These are phyloP conservation scores for Epizoanthus fatuus DNA, from an alignment of 92 coral and sea anemone species.

Conservation along the genomic window DNA sequence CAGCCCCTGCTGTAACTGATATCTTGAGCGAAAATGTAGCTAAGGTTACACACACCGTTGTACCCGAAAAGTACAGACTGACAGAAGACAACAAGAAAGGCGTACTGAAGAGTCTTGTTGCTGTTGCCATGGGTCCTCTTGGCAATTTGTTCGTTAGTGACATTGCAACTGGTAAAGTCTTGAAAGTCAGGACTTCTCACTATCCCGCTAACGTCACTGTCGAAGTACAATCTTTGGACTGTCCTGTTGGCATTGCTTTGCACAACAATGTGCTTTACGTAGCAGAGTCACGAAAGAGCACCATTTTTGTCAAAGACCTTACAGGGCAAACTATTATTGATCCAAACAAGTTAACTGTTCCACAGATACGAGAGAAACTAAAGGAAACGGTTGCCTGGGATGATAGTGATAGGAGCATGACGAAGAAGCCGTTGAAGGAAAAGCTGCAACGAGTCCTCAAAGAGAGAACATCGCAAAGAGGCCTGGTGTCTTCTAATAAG, in stretches of 20 bases:
- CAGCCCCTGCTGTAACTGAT: not conserved
- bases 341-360: conserved; percentile 33
- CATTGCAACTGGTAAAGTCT: conserved; percentile 51
- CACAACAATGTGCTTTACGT: conserved; percentile 23
- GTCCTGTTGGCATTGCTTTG: conserved; percentile 46
- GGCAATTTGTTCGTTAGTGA: conserved; percentile 47
- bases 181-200: conserved; percentile 46
- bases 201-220: conserved; percentile 34
- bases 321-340: conserved; percentile 47
- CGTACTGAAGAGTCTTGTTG: conserved; percentile 9
- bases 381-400: conserved; percentile 17
- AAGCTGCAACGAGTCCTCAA: conserved; percentile 44
- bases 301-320: conserved; percentile 42
- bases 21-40: conserved; percentile 8
- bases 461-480: conserved; percentile 24
- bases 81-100: conserved; percentile 43
- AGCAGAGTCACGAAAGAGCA: conserved; percentile 47
- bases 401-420: conserved; percentile 8
- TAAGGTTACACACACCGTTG: conserved; percentile 46
- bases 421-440: conserved; percentile 5
- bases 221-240: conserved; percentile 36
- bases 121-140: conserved; percentile 5
- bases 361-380: conserved; percentile 24
- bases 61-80: conserved; percentile 46
- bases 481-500: conserved; percentile 26